Conservation (phyloP, 2,888 invertebrate genomes). For the Magallana nippona region DNA sequence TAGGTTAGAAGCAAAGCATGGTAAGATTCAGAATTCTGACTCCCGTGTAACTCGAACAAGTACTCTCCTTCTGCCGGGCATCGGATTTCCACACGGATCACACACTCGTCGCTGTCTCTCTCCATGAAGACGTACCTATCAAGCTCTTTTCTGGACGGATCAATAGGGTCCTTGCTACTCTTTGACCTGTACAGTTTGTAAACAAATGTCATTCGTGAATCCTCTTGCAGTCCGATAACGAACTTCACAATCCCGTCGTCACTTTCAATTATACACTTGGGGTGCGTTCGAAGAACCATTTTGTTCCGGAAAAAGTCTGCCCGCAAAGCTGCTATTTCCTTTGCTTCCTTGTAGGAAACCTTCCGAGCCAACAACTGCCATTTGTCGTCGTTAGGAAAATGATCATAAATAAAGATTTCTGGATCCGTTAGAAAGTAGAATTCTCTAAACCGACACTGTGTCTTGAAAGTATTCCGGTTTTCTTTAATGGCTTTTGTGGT, state of each 20-base stretch:
- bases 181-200: conserved; percentile 62
- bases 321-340: conserved; percentile 60
- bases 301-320: conserved; percentile 64
- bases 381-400: conserved; percentile 67
- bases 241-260: conserved; percentile 59
- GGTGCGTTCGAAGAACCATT: conserved; percentile 61
- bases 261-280: conserved; percentile 54
- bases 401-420: conserved; percentile 67
- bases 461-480: conserved; percentile 49
- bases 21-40: conserved; percentile 58
- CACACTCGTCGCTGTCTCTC: conserved; percentile 59
- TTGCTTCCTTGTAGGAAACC: conserved; percentile 63
- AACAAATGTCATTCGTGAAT: conserved; percentile 59
- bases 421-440: conserved; percentile 71
- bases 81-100: conserved; percentile 60
- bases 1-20: conserved; percentile 65
- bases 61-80: conserved; percentile 65
- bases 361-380: conserved; percentile 69
- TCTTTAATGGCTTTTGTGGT: conserved; percentile 47
- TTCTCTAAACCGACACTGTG: conserved; percentile 53
- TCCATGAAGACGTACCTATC: conserved; percentile 68
- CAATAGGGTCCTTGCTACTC: conserved; percentile 46
- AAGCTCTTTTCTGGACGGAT: conserved; percentile 57
- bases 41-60: conserved; percentile 67
- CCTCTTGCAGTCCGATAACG: conserved; percentile 55